Evolutionary conservation across 2,888 invertebrate species (phyloP).

Genomic region (Pandemis cinnamomeana): DNA sequence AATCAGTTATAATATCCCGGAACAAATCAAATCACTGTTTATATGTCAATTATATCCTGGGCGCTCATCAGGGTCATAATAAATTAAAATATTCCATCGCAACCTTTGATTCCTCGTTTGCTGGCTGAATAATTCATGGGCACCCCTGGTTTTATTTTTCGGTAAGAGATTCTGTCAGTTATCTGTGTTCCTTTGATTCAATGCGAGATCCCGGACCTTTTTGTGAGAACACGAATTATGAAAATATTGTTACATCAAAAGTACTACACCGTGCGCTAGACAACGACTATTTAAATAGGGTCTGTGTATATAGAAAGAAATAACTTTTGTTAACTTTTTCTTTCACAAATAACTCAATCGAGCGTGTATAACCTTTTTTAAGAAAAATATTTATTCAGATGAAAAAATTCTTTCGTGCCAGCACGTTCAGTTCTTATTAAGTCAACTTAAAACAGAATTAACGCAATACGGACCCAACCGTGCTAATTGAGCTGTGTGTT

Average conservation of each 20-base stretch:
- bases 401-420: neutral
- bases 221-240: neutral
- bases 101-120: slow-evolving; percentile 54
- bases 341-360: neutral
- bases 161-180: slow-evolving; percentile 33
- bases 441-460: slow-evolving; percentile 38
- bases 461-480: slow-evolving; percentile 27
- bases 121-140: slow-evolving; percentile 53
- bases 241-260: neutral
- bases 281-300: neutral
- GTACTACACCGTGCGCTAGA: neutral
- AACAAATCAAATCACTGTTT: slow-evolving; percentile 29
- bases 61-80: slow-evolving; percentile 21
- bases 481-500: slow-evolving; percentile 38
- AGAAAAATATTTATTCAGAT: neutral
- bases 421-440: neutral
- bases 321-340: neutral
- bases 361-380: neutral
- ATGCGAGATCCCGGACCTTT: neutral
- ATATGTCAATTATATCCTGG: slow-evolving; percentile 12
- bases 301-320: neutral
- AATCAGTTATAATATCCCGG: neutral
- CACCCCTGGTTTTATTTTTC: slow-evolving; percentile 46
- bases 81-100: slow-evolving; percentile 51
- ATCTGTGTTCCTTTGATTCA: slow-evolving; percentile 34